Base-by-base conservation (phyloP, 2,888 invertebrate genomes). In the Pterostichus niger region DNA sequence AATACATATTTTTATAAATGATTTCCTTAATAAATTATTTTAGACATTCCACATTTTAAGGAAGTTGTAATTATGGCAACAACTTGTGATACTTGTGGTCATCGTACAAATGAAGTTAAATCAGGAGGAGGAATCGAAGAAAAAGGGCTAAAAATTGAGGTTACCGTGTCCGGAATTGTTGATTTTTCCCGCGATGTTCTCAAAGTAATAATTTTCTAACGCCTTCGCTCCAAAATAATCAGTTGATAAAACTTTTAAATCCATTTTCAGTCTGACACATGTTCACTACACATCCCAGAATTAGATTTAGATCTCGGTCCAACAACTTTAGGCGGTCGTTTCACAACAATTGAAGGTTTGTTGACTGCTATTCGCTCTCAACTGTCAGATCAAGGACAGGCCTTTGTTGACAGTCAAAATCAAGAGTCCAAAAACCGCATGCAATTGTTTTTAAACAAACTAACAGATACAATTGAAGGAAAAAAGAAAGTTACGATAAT, bases 41-140 rank as follows among this genome's bases (percentile, higher is more conserved):
- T 86, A 93, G 94, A 94, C 86, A 97, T 99, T 88, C 99, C 99
- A 0, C 95, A 98, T 89, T 99, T 99, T 90, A 99, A 99, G 90
- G 97, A 99, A 89, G 97, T 98, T 0, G 95, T 99, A 0, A 97
- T 99, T 84, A 99, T 99, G 99, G 98, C 99, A 0, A 98, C 98
- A 0, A 92, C 91, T 0, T 99, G 99, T 89, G 98, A 98, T 13
- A 88, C 89, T 0, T 99, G 99, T 90, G 99, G 99, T 0, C 93
- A 94, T 87, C 93, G 96, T 86, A 98, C 98, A 2, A 99, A 97
- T 88, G 99, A 99, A 92, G 98, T 99, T 0, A 99, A 99, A 89
- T 96, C 97, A 0, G 98, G 98, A 0, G 93, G 96, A 15, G 98
- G 98, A 0, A 94, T 99, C 46, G 97, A 97, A 88, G 92, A 94